A percentile compares a stretch with the other conserved stretches of the same genome.
Conservation (phyloP, 1,140 invertebrate species). For the Holotrichia oblita region DNA sequence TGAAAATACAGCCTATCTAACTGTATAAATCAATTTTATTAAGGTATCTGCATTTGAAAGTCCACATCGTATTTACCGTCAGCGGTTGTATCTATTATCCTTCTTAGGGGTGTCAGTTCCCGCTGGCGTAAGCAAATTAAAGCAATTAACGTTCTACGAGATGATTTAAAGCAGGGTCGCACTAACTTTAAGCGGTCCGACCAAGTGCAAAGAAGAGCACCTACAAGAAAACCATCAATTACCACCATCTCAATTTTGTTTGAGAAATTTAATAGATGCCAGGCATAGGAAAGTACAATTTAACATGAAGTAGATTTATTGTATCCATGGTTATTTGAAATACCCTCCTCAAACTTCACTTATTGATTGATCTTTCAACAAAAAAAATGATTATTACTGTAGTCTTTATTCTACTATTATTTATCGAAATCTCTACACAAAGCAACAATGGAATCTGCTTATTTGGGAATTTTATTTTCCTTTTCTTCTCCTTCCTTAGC, state of each 20-base stretch:
- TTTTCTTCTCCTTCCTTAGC: no score
- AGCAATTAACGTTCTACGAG: neutral
- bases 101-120: neutral
- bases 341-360: no score
- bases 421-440: no score
- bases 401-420: no score
- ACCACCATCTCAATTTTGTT: neutral
- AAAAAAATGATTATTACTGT: no score
- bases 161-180: slow-evolving; percentile 12
- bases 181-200: slow-evolving; percentile 2
- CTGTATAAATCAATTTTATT: no score
- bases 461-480: no score
- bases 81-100: neutral
- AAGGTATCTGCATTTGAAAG: neutral
- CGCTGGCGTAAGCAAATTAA: slow-evolving; percentile 25
- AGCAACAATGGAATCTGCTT: no score
- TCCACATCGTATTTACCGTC: neutral
- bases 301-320: neutral
- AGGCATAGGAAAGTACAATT: neutral
- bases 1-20: no score
- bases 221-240: slow-evolving; percentile 16
- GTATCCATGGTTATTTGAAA: no score
- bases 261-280: slow-evolving; percentile 8
- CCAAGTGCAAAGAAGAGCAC: neutral
- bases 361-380: no score